These are phyloP conservation scores for Limanda limanda DNA, from an alignment of 2,113 vertebrate species.

Conservation along the genomic window DNA sequence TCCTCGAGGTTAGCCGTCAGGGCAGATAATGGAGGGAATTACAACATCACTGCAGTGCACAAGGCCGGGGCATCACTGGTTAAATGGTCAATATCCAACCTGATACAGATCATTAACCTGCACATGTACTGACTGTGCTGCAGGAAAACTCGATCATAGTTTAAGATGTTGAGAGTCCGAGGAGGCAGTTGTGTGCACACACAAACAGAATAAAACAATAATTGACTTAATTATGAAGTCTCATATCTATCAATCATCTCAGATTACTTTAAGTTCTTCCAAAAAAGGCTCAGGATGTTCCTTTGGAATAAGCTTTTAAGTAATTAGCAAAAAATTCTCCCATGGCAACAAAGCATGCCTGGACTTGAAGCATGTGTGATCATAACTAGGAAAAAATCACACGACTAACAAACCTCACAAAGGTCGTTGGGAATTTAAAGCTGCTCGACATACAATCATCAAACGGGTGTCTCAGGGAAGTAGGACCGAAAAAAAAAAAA, in stretches of 20 bases:
- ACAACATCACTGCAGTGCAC: conserved; percentile 17
- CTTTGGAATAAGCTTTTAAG: neutral
- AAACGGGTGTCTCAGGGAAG: neutral
- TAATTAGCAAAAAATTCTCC: conserved; percentile 24
- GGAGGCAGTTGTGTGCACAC: neutral
- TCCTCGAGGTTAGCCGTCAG: conserved; percentile 11
- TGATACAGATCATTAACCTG: conserved; percentile 39
- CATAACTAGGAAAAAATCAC: conserved; percentile 3
- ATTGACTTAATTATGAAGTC: conserved; percentile 1
- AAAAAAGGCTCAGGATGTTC: neutral
- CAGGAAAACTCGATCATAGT: neutral
- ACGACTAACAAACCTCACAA: neutral
- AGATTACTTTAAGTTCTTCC: conserved; percentile 14
- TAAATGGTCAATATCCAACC: conserved; percentile 15
- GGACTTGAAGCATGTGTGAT: conserved; percentile 34
- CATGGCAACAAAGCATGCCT: neutral
- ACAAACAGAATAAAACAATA: neutral
- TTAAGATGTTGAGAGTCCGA: neutral
- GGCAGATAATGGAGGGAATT: conserved; percentile 24
- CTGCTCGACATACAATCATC: neutral
- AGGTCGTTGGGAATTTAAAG: neutral
- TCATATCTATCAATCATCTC: conserved; percentile 11
- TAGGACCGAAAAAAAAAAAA: neutral
- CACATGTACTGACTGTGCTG: neutral
- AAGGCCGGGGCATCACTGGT: conserved; percentile 41